These are phyloP conservation scores for Pediacus dermestoides DNA, from an alignment of 2,888 invertebrate species.

Conservation along the genomic window DNA sequence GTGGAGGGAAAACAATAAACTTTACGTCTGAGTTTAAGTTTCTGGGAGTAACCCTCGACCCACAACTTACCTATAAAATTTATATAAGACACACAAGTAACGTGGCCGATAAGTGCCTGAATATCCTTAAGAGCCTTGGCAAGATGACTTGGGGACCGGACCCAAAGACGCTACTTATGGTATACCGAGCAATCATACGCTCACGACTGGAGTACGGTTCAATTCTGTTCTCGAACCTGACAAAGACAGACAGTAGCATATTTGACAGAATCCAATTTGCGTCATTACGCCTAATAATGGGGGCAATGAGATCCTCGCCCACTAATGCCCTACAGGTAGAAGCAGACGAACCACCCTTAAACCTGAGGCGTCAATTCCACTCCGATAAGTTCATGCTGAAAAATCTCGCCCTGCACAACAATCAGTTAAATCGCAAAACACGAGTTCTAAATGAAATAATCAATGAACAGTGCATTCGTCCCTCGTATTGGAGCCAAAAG, in stretches of 20 bases:
- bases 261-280: background rate
- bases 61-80: no score
- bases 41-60: no score
- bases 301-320: background rate
- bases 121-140: constrained; percentile 9
- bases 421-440: no score
- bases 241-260: background rate
- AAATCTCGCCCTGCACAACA: no score
- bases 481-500: no score
- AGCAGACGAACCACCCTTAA: background rate
- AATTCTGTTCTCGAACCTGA: background rate
- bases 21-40: no score
- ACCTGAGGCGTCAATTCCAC: background rate
- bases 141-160: background rate
- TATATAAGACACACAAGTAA: constrained; percentile 3
- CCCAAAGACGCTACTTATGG: background rate
- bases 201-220: background rate
- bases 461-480: no score
- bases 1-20: no score
- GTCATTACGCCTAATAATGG: background rate
- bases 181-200: background rate
- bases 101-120: constrained; percentile 12
- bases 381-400: background rate
- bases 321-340: constrained; percentile 1
- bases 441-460: no score